These are phyloP conservation scores for Osmerus mordax DNA, from an alignment of 2,113 vertebrate genomes.

Conservation along the genomic window DNA sequence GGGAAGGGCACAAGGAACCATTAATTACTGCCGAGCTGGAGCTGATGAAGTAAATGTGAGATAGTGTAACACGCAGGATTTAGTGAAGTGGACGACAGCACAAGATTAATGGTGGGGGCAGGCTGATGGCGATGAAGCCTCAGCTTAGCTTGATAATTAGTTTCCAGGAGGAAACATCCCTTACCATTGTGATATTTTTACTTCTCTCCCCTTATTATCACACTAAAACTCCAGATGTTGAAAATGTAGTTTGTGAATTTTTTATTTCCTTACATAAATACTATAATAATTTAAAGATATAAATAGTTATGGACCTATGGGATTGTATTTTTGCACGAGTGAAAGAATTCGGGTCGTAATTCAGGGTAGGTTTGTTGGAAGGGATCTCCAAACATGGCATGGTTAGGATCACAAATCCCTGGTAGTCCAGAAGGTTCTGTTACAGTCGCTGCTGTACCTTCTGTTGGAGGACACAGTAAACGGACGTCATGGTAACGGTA, in stretches of 20 bases:
- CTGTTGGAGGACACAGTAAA: too few species aligned
- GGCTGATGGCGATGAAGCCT: constrained; percentile 76
- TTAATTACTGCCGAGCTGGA: constrained; percentile 76
- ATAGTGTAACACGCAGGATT: constrained; percentile 79
- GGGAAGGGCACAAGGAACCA: constrained; percentile 73
- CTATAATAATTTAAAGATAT: too few species aligned
- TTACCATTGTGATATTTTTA: constrained; percentile 74
- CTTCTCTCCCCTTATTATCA: constrained; percentile 59
- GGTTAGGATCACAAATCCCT: too few species aligned
- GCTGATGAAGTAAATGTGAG: constrained; percentile 82
- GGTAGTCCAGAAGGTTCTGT: too few species aligned
- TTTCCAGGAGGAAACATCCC: constrained; percentile 72
- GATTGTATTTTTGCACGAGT: not conserved
- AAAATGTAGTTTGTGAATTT: constrained; percentile 21
- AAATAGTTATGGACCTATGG: too few species aligned
- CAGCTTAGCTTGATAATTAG: constrained; percentile 79
- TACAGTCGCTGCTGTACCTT: too few species aligned
- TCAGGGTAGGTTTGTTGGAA: too few species aligned
- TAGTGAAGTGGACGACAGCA: constrained; percentile 81
- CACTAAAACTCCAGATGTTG: constrained; percentile 48
- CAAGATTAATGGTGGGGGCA: constrained; percentile 78
- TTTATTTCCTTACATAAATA: not conserved
- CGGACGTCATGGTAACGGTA: too few species aligned
- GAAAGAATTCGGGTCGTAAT: not conserved
- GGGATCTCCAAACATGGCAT: too few species aligned